Percentiles rank a stretch among this genome's conserved stretches.
phyloP scores from a whole-genome alignment of 2,888 invertebrate genomes.

The Timandra comae region DNA sequence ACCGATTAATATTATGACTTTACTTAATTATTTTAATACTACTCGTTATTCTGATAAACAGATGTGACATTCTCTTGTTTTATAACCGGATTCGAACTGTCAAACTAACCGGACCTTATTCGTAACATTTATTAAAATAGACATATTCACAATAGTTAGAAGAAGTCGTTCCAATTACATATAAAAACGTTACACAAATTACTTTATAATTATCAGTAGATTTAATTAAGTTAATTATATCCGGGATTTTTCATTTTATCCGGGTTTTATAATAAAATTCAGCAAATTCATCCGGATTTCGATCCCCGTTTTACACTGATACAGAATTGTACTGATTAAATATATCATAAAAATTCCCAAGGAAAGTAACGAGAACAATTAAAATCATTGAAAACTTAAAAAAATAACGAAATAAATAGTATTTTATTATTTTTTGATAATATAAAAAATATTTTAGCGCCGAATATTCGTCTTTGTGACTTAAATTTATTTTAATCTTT shows the following conservation, averaged over 20 bases:
- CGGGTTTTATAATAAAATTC: too few species aligned
- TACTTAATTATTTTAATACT: too few species aligned
- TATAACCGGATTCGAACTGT: too few species aligned
- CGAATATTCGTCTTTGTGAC: slow-evolving; percentile 38
- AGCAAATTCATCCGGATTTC: not conserved
- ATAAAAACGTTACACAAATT: too few species aligned
- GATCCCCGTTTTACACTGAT: slow-evolving; percentile 42
- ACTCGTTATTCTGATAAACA: too few species aligned
- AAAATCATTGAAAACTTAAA: slow-evolving; percentile 74
- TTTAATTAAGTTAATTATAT: too few species aligned
- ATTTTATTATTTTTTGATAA: slow-evolving; percentile 38
- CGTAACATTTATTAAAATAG: not conserved
- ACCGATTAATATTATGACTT: too few species aligned
- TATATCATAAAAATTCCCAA: slow-evolving; percentile 71
- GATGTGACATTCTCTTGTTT: too few species aligned
- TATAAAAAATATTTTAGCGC: slow-evolving; percentile 34
- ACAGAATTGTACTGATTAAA: slow-evolving; percentile 58
- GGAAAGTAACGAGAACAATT: slow-evolving; percentile 74
- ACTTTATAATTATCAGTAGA: too few species aligned
- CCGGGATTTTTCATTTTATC: too few species aligned
- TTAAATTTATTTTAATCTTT: slow-evolving; percentile 13
- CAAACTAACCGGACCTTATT: too few species aligned
- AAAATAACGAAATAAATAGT: slow-evolving; percentile 73
- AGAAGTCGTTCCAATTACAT: slow-evolving; percentile 1
- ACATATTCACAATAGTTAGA: slow-evolving; percentile 12